Conservation (phyloP, 2,113 vertebrate species). For the Phylloscopus trochilus region DNA sequence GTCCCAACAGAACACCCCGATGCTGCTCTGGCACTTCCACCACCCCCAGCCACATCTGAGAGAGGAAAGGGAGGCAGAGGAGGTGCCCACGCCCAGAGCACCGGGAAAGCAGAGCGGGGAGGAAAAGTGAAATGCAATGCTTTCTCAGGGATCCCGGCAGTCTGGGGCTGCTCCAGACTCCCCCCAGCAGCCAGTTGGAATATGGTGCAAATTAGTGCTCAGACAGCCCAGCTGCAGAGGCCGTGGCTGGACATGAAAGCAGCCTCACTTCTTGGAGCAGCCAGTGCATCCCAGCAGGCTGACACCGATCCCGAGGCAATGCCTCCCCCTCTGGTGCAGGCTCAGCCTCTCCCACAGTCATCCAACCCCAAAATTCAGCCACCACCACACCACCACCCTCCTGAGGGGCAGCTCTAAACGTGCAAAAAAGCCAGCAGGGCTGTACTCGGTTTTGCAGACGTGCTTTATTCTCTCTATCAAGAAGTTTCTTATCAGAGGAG, state of each 20-base stretch:
- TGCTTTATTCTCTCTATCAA: neutral
- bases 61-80: neutral
- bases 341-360: neutral
- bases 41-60: neutral
- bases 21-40: neutral
- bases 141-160: neutral
- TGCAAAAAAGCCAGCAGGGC: neutral
- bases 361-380: neutral
- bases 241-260: neutral
- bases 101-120: neutral
- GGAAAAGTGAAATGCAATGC: neutral
- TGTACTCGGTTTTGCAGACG: fast-evolving
- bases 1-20: neutral
- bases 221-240: slow-evolving; percentile 18
- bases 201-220: neutral
- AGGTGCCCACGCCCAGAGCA: neutral
- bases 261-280: neutral
- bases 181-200: neutral
- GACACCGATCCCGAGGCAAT: neutral
- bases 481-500: neutral
- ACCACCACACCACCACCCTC: fast-evolving
- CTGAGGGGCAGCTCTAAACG: fast-evolving
- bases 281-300: neutral
- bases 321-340: neutral
- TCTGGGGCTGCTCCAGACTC: neutral